Percentiles rank a stretch among this genome's conserved stretches.
These are phyloP conservation scores for Apis cerana DNA, from an alignment of 1,140 invertebrate genomes.

Conservation along the genomic window DNA sequence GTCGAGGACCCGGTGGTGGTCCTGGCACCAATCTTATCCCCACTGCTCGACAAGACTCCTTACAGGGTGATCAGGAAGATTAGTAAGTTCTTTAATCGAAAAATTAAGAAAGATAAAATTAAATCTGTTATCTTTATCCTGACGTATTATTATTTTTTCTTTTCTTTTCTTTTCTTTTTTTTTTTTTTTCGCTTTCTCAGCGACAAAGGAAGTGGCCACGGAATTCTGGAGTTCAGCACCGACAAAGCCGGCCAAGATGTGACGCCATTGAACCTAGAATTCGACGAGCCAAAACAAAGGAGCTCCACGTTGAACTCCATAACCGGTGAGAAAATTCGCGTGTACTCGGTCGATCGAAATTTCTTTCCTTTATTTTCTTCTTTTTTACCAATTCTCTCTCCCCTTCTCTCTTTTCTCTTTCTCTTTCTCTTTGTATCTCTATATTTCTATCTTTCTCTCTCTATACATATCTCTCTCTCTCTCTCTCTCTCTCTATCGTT, in stretches of 20 bases:
- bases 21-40: constrained; percentile 74
- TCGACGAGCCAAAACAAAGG: constrained; percentile 86
- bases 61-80: constrained; percentile 79
- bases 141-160: background rate
- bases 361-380: constrained; percentile 21
- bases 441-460: constrained; percentile 1
- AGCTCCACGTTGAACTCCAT: constrained; percentile 88
- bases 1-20: constrained; percentile 72
- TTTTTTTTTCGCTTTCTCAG: constrained; percentile 55
- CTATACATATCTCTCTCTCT: constrained; percentile 9
- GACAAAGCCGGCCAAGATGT: constrained; percentile 94
- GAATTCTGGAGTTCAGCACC: constrained; percentile 92
- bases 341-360: constrained; percentile 21
- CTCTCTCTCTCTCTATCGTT: constrained; percentile 26
- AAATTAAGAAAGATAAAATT: too few species aligned
- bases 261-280: constrained; percentile 92
- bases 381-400: constrained; percentile 10
- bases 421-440: constrained; percentile 8
- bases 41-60: constrained; percentile 74
- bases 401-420: constrained; percentile 22
- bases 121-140: too few species aligned
- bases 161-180: too few species aligned
- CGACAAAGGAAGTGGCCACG: constrained; percentile 83
- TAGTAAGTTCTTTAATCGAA: constrained; percentile 73
- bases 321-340: constrained; percentile 82